phyloP scores from a whole-genome alignment of 2,113 vertebrate genomes.

The Crotalus viridis region DNA sequence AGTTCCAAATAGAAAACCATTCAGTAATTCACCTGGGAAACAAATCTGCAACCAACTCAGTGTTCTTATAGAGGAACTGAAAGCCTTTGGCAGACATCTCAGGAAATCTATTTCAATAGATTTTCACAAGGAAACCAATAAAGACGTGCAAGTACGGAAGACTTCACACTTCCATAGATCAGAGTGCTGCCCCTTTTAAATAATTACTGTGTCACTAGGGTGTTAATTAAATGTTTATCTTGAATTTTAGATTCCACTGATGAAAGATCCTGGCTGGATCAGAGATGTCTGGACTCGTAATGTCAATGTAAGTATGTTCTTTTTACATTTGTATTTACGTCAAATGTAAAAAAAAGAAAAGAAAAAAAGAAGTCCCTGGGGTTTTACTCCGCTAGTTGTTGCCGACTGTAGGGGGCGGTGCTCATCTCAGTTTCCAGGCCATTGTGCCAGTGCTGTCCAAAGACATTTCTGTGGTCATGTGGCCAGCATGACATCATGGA shows the following conservation, averaged over 20 bases:
- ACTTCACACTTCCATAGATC: not conserved
- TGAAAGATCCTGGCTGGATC: conserved; percentile 76
- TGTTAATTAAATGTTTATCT: conserved; percentile 27
- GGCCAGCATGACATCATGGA: not conserved
- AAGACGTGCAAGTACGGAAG: not conserved
- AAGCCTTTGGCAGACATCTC: not conserved
- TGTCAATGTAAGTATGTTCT: conserved; percentile 66
- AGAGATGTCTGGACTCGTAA: conserved; percentile 73
- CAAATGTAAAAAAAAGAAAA: not conserved
- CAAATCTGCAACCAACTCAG: not conserved
- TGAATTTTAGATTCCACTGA: conserved; percentile 72
- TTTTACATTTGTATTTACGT: conserved; percentile 11
- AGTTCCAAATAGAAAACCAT: not conserved
- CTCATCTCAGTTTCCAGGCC: not conserved
- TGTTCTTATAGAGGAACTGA: not conserved
- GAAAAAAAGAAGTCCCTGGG: not conserved
- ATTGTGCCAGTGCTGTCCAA: not conserved
- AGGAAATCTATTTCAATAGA: conserved; percentile 1
- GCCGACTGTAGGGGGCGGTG: not conserved
- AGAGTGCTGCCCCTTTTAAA: not conserved
- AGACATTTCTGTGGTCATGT: not conserved
- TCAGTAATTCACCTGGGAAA: not conserved
- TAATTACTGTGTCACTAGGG: not conserved
- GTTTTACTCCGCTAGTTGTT: not conserved
- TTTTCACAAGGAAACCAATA: not conserved